Evolutionary conservation across 2,888 invertebrate genomes (phyloP).

Genomic region (Arenicola marina): DNA sequence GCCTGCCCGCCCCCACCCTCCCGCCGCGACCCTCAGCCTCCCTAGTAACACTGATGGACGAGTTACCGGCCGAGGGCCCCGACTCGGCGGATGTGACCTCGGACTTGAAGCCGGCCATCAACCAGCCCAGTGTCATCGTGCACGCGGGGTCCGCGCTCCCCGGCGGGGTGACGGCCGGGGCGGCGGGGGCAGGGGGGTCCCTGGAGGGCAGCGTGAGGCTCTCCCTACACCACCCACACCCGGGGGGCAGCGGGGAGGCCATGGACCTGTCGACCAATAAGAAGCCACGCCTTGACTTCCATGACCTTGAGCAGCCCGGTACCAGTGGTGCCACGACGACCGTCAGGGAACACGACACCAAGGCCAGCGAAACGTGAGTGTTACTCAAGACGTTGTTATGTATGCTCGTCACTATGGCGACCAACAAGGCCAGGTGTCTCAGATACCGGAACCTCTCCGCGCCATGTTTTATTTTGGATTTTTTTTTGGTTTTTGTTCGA

Average conservation of each 20-base stretch:
- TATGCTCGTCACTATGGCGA: no score
- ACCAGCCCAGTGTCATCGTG: slow-evolving; percentile 58
- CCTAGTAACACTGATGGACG: background rate
- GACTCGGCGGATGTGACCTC: background rate
- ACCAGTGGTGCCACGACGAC: no score
- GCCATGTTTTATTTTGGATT: no score
- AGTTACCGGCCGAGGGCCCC: background rate
- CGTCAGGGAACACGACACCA: no score
- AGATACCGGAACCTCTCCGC: no score
- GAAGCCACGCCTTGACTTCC: background rate
- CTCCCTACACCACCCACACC: background rate
- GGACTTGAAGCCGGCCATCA: slow-evolving; percentile 2
- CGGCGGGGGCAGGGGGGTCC: background rate
- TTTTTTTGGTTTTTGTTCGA: no score
- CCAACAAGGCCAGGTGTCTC: no score
- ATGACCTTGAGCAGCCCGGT: no score
- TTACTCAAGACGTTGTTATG: no score
- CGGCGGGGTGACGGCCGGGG: background rate
- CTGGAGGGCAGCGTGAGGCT: background rate
- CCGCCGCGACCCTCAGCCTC: background rate
- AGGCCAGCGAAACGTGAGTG: no score
- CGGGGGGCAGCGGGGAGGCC: background rate
- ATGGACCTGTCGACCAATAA: slow-evolving; percentile 2
- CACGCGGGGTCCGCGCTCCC: slow-evolving; percentile 43
- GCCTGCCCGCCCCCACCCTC: background rate